Conservation (phyloP, 1,140 invertebrate genomes). For the Drosophila pandora region DNA sequence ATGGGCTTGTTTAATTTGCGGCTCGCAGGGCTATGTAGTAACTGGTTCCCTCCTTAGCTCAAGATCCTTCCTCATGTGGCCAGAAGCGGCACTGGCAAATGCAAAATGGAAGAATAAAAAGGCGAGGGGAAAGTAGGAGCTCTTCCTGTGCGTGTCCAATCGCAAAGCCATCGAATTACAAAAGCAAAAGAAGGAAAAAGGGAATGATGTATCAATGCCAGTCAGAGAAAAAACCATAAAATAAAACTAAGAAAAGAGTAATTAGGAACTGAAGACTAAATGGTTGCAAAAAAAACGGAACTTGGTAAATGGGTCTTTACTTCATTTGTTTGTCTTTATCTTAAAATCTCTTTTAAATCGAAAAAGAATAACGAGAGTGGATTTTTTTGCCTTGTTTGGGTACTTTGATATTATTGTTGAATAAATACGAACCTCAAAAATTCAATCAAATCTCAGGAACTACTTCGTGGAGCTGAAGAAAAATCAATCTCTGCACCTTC, state of each 20-base stretch:
- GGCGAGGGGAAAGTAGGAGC: constrained; percentile 12
- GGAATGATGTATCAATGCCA: constrained; percentile 5
- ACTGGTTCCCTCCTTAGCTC: constrained; percentile 9
- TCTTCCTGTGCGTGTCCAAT: constrained; percentile 58
- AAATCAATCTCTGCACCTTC: constrained; percentile 18
- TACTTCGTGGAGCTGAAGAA: constrained; percentile 6
- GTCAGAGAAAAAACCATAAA: constrained; percentile 17
- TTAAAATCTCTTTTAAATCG: neutral
- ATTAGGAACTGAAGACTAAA: constrained; percentile 34
- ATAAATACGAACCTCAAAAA: constrained; percentile 1
- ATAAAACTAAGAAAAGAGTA: constrained; percentile 21
- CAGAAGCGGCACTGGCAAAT: constrained; percentile 34
- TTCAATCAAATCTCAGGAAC: constrained; percentile 23
- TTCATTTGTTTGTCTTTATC: constrained; percentile 1
- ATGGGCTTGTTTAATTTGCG: constrained; percentile 39
- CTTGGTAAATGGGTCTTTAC: neutral
- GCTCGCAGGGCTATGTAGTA: constrained; percentile 13
- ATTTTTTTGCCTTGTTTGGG: neutral
- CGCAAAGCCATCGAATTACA: constrained; percentile 49
- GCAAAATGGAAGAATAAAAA: constrained; percentile 32
- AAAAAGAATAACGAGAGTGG: neutral
- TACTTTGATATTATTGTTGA: neutral
- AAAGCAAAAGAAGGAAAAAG: constrained; percentile 10
- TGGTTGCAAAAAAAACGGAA: neutral
- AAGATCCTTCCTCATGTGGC: constrained; percentile 40